These are phyloP conservation scores for Schrankia costaestrigalis DNA, from an alignment of 2,888 invertebrate species.

Conservation along the genomic window DNA sequence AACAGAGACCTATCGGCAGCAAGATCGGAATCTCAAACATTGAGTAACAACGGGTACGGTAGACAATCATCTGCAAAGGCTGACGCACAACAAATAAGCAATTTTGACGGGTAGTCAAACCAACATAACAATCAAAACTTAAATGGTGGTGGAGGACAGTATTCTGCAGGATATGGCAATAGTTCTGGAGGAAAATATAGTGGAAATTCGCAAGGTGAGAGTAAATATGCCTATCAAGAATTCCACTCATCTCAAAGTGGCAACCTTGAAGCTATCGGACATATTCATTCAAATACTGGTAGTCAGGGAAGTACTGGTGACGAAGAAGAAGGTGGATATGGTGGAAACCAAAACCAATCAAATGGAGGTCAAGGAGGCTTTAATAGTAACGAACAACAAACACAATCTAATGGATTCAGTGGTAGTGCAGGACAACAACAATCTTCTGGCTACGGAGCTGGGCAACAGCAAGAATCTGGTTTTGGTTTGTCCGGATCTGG, in stretches of 20 bases:
- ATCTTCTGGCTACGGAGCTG: conserved; percentile 1
- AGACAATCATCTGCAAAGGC: background rate
- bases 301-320: conserved; percentile 4
- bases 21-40: background rate
- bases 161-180: conserved; percentile 1
- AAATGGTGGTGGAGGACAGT: conserved; percentile 6
- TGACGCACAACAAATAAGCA: conserved; percentile 1
- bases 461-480: background rate
- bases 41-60: background rate
- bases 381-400: conserved; percentile 1
- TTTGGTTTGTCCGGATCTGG: background rate
- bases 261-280: conserved; percentile 5
- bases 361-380: too few species aligned
- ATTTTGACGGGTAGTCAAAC: background rate
- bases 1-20: conserved; percentile 2
- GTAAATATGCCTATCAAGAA: conserved; percentile 32
- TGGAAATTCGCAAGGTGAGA: conserved; percentile 6
- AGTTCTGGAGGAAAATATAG: background rate
- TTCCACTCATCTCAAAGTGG: conserved; percentile 36
- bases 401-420: conserved; percentile 2
- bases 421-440: background rate
- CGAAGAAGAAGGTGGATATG: too few species aligned
- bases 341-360: too few species aligned
- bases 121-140: background rate
- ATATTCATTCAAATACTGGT: conserved; percentile 11